Evolutionary conservation across 2,888 invertebrate species (phyloP), one percentile per base, ranked within the genome.

Genomic region (Galeopsomyia nigrocyanea): DNA sequence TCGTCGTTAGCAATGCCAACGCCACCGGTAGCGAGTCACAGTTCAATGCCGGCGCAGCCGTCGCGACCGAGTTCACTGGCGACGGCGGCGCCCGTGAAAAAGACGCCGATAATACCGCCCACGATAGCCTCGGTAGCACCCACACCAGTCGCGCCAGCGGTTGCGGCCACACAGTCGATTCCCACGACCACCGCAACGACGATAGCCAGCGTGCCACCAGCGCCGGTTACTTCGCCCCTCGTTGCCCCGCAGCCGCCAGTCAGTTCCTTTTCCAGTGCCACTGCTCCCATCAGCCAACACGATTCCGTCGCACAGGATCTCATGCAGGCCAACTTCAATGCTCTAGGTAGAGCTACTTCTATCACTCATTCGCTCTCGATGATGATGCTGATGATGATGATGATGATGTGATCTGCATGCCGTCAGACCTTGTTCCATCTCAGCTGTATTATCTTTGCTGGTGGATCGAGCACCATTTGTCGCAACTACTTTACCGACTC

Each of bases 11-110:
- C 65, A 7, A 60, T 50, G 6, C 82, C 81, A 77, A 79, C 80
- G 53, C 76, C 83, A 71, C 87, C 89, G 51, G 80, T 84, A 63
- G 83, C 85, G 58, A 86, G 84, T 81, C 86, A 86, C 70, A 78
- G 82, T 19, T 86, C 86, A 66, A 85, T 87, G 82, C 86, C 86
- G 53, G 83, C 84, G 5, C 86, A 87, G 75, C 84, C 85, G 31
- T 79, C 84, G 73, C 79, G 83, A 79, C 86, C 84, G 73, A 77
- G 79, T 73, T 80, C 83, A 70, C 82, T 84, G 80, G 87, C 86
- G 78, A 84, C 86, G 17, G 86, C 87, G 72, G 85, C 85, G 64
- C 86, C 87, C 75, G 79, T 82, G 75, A 84, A 86, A 76, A 87
- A 84, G 78, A 80, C 83, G 49, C 55, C 70, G n/a, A 14, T 69